Base-by-base conservation (phyloP, 2,797 vertebrate genomes). In the Craterocephalus amniculus region DNA sequence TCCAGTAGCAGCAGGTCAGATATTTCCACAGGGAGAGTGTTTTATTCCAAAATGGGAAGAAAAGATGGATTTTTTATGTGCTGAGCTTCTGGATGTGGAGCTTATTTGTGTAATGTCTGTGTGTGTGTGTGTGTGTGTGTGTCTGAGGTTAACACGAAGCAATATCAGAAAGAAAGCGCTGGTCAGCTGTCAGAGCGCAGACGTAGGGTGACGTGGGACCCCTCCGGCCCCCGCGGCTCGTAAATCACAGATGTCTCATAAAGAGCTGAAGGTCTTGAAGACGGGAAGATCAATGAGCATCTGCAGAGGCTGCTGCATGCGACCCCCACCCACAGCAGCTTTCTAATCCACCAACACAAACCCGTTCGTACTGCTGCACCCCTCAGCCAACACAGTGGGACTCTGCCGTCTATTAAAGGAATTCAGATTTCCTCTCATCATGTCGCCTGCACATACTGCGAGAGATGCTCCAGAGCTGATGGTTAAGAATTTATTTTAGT, bases 161-260 rank as follows among this genome's bases (percentile, higher is more conserved):
- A 2, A 51, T 31, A 4, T 29, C 27, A 56, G 56, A 57, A 31
- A 49, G 36, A 31, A 20, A 49, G 69, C 58, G 65, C 63, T 8
- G 76, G 63, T 81, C 67, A 67, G 72, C 75, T 70, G 76, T 84
- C 70, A 72, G 62, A 63, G 52, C 48, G 70, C 14, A 56, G 70
- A 65, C 34, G 26, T 5, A n/a, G 51, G 63, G n/a, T 13, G 51
- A 71, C 59, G 8, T 22, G 60, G 72, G 55, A 70, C 35, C 14
- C 13, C 71, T 62, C 22, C 26, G 58, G 36, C 58, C 57, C 43
- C 64, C 0, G 58, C 57, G 27, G 81, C 60, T 80, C 74, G 65
- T 89, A 87, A 88, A 86, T 92, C 85, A 79, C 63, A 35, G 7
- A 29, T 5, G 51, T 72, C 85, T 83, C 69, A 67, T 63, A 78